phyloP scores from a whole-genome alignment of 2,113 vertebrate species.

The Cololabis saira region DNA sequence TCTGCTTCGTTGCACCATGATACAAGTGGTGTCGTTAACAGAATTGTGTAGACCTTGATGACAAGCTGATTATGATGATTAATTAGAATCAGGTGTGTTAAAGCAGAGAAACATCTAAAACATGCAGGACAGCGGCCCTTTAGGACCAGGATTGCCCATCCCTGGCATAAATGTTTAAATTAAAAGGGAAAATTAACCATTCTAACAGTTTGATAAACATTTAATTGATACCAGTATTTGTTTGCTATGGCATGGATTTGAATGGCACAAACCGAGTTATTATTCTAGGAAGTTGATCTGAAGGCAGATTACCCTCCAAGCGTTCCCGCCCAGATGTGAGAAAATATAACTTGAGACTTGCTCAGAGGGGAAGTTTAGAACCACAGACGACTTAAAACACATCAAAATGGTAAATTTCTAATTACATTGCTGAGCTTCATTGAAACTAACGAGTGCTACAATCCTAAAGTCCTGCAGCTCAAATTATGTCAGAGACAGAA shows the following conservation, averaged over 20 bases:
- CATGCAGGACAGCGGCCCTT: no score
- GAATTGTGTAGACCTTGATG: no score
- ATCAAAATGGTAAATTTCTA: conserved; percentile 67
- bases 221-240: conserved; percentile 21
- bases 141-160: no score
- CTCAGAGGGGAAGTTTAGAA: conserved; percentile 58
- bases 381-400: conserved; percentile 58
- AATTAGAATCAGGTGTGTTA: no score
- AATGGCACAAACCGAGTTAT: conserved; percentile 28
- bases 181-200: background rate
- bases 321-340: conserved; percentile 43
- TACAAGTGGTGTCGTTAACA: no score
- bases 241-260: conserved; percentile 1
- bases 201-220: background rate
- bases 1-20: no score
- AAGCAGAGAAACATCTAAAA: no score
- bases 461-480: conserved; percentile 41
- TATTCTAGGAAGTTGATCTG: conserved; percentile 36
- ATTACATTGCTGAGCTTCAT: conserved; percentile 46
- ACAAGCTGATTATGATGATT: no score
- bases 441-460: conserved; percentile 64
- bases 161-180: no score
- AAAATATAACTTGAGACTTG: conserved; percentile 47
- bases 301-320: conserved; percentile 33
- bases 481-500: conserved; percentile 62